A percentile compares a stretch with the other conserved stretches of the same genome.
Evolutionary conservation across 1,140 invertebrate species (phyloP).

Genomic region (Amphibalanus amphitrite): DNA sequence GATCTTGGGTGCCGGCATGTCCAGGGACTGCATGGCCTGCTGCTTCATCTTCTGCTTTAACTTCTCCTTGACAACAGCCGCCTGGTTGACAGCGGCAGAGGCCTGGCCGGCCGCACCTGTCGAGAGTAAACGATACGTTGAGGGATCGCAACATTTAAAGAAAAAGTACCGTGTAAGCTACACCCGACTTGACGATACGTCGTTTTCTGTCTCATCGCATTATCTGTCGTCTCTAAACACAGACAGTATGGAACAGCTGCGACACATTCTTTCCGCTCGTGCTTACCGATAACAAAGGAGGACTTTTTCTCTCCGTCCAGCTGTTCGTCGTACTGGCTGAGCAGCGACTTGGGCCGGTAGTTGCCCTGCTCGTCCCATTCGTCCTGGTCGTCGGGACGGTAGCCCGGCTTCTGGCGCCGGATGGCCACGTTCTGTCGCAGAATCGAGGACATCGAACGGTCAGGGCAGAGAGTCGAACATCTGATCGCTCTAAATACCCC

Average conservation of each 20-base stretch:
- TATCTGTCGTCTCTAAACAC: too few species aligned
- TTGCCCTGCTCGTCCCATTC: conserved; percentile 64
- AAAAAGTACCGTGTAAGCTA: too few species aligned
- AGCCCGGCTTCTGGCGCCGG: conserved; percentile 40
- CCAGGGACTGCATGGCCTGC: conserved; percentile 52
- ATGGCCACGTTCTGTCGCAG: conserved; percentile 6
- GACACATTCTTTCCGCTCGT: too few species aligned
- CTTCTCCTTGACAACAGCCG: conserved; percentile 19
- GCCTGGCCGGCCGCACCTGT: too few species aligned
- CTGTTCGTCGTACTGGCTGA: conserved; percentile 93
- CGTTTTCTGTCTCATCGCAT: too few species aligned
- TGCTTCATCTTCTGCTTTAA: conserved; percentile 39
- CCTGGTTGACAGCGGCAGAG: too few species aligned
- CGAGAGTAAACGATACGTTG: too few species aligned
- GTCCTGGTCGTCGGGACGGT: conserved; percentile 71
- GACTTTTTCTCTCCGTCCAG: conserved; percentile 59
- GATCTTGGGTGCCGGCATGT: conserved; percentile 43
- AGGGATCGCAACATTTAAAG: too few species aligned
- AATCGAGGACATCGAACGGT: too few species aligned
- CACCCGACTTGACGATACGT: too few species aligned
- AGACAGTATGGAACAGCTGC: too few species aligned
- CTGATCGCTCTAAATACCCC: too few species aligned
- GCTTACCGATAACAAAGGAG: conserved; percentile 23
- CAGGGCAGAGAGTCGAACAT: conserved; percentile 11
- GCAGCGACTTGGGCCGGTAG: conserved; percentile 43